These are phyloP conservation scores for Pocillopora meandrina DNA, from an alignment of 92 coral and sea anemone species.

Conservation along the genomic window DNA sequence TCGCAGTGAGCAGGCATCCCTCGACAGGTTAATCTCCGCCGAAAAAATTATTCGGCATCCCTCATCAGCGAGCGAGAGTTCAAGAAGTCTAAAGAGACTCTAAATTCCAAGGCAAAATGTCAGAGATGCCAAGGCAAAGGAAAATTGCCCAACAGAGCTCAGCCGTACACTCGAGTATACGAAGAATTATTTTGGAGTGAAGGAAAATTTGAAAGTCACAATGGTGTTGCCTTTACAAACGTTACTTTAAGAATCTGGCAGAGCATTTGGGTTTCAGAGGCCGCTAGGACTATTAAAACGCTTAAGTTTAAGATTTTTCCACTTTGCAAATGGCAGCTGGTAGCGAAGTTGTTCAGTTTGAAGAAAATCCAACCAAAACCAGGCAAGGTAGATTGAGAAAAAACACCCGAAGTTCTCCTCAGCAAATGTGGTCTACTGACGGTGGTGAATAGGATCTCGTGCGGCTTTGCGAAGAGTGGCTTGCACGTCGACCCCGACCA, in stretches of 20 bases:
- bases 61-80: not conserved
- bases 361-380: not conserved
- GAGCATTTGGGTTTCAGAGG: slow-evolving; percentile 52
- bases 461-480: slow-evolving; percentile 40
- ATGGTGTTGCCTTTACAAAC: slow-evolving; percentile 25
- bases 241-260: slow-evolving; percentile 6
- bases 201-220: slow-evolving; percentile 33
- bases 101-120: not conserved
- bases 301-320: slow-evolving; percentile 40
- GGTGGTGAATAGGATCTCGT: slow-evolving; percentile 53
- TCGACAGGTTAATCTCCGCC: no score
- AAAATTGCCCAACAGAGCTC: slow-evolving; percentile 34
- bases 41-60: not conserved
- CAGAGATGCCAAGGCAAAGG: slow-evolving; percentile 43
- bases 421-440: slow-evolving; percentile 49
- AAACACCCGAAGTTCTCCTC: slow-evolving; percentile 25
- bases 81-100: no score
- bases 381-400: slow-evolving; percentile 39
- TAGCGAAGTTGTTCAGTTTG: slow-evolving; percentile 19
- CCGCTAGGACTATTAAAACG: slow-evolving; percentile 49
- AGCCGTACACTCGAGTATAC: slow-evolving; percentile 13
- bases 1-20: no score
- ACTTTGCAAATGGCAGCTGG: slow-evolving; percentile 26
- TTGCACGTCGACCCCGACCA: slow-evolving; percentile 24
- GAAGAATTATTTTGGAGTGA: slow-evolving; percentile 27